phyloP scores from a whole-genome alignment of 1,140 invertebrate species.

The Vanessa atalanta region DNA sequence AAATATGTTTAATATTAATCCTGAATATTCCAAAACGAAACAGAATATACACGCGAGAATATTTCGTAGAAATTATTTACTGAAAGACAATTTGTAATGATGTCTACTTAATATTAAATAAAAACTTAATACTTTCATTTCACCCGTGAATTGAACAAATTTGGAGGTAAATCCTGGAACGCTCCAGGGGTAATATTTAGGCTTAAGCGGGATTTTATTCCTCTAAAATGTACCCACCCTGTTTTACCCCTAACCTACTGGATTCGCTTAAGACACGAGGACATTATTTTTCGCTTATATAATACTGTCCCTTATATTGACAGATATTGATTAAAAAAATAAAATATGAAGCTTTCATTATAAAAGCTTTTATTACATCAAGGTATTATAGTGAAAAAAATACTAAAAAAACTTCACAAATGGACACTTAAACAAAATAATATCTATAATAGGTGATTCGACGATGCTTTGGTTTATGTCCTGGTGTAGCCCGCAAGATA shows the following conservation, averaged over 20 bases:
- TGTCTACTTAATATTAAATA: constrained; percentile 2
- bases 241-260: constrained; percentile 5
- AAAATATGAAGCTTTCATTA: no score
- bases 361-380: no score
- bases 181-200: background rate
- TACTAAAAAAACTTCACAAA: no score
- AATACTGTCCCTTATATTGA: background rate
- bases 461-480: no score
- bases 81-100: constrained; percentile 4
- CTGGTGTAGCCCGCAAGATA: no score
- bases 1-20: background rate
- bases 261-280: background rate
- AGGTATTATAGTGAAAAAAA: no score
- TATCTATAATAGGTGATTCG: no score
- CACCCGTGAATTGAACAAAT: constrained; percentile 10
- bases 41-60: background rate
- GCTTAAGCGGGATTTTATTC: constrained; percentile 16
- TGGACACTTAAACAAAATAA: no score
- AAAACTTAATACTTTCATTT: constrained; percentile 10
- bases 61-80: background rate
- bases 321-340: no score
- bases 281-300: background rate
- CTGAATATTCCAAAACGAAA: background rate
- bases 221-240: constrained; percentile 15
- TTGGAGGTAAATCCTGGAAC: constrained; percentile 12